Base-by-base conservation (phyloP, 2,888 invertebrate species). In the Nomada lathburiana region DNA sequence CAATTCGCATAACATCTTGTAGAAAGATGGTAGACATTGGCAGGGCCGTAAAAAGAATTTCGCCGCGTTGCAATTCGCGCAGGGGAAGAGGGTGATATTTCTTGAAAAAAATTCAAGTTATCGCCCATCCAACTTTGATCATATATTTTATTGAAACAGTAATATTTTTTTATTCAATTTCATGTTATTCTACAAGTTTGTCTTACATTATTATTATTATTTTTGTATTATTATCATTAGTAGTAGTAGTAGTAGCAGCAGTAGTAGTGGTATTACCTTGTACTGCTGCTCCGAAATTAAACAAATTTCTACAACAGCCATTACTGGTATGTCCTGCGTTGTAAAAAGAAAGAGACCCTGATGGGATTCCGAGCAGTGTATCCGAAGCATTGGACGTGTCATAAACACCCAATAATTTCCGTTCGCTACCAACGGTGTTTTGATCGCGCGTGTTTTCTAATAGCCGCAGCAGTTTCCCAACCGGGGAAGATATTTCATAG, bases 401-500 rank as follows among this genome's bases (percentile, higher is more conserved):
- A 23, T 55, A 53, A 53, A 47, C 65, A 36, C 16, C 65, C 26
- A 52, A 79, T 79, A 68, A 79, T 71, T 80, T 72, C 72, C 23
- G 59, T 44, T 76, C 65, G 64, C 64, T 74, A 20, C 57, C 74
- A 74, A 47, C 26, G 18, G 47, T 2, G 68, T 18, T 42, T n/a
- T 42, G 68, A 57, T 44, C 42, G 23, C 55, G 42, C 77, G 68
- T 69, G 63, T 52, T 69, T 59, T 63, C 55, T 62, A 68, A 78
- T 57, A 23, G 75, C 16, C 57, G 26, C 26, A 63, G 68, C 42
- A 59, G 60, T 77, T 77, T 77, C 76, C 59, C 77, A 76, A 76
- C 67, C 67, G 23, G n/a, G 23, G 62, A 70, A 53, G 78, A 76
- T 80, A 80, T 68, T 53, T 59, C 78, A 65, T 77, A 65, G 72